These are phyloP conservation scores for Phymatocera aterrima DNA, from an alignment of 2,888 invertebrate genomes.

Conservation along the genomic window DNA sequence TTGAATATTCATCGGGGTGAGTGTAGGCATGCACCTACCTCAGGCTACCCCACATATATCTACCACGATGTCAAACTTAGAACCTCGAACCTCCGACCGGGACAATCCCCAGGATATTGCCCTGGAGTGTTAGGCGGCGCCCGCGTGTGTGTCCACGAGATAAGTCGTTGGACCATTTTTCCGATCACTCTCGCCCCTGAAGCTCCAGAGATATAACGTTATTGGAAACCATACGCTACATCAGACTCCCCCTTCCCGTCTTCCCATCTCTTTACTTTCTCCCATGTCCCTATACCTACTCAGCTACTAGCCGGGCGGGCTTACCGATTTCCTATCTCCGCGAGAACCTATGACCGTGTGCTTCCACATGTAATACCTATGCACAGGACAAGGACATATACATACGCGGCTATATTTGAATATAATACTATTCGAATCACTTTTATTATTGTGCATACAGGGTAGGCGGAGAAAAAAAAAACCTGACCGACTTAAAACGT, in stretches of 20 bases:
- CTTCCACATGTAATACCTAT: constrained; percentile 9
- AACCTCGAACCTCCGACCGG: not conserved
- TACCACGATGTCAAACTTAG: not conserved
- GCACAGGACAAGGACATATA: no score
- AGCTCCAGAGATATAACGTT: constrained; percentile 33
- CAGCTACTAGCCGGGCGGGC: no score
- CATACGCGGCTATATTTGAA: no score
- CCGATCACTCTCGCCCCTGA: constrained; percentile 17
- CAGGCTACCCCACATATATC: not conserved
- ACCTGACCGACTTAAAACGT: no score
- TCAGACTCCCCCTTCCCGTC: not conserved
- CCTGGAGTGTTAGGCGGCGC: constrained; percentile 9
- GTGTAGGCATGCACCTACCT: not conserved
- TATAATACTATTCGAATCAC: no score
- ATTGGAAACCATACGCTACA: constrained; percentile 38
- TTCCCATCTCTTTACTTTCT: not conserved
- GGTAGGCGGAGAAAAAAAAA: no score
- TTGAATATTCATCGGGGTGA: constrained; percentile 10
- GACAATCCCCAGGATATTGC: constrained; percentile 34
- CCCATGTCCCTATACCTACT: no score
- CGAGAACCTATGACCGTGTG: constrained; percentile 23
- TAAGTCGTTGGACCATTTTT: constrained; percentile 40
- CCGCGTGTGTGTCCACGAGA: constrained; percentile 40
- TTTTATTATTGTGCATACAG: no score
- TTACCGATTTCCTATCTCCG: constrained; percentile 23